phyloP scores from a whole-genome alignment of 2,797 vertebrate species.

The Malacoraja senta region DNA sequence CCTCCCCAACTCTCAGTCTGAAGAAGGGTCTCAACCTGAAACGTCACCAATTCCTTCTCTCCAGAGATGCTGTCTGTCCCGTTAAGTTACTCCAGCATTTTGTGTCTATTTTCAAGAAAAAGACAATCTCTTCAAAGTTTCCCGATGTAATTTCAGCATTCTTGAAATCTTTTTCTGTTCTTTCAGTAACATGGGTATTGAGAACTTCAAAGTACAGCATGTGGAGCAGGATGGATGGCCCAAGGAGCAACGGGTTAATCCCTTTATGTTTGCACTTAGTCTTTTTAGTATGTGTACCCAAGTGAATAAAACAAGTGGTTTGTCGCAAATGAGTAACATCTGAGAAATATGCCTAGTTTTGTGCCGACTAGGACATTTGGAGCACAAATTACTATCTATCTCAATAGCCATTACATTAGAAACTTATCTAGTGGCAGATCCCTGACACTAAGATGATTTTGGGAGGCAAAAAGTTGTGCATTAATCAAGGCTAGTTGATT shows the following conservation, averaged over 20 bases:
- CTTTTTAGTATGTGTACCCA: not conserved
- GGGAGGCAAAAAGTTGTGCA: not conserved
- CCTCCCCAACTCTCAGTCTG: too few species aligned
- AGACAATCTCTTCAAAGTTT: not conserved
- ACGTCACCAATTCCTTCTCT: too few species aligned
- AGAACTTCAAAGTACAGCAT: not conserved
- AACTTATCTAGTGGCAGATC: not conserved
- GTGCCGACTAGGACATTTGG: not conserved
- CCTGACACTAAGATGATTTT: not conserved
- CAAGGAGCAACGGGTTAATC: not conserved
- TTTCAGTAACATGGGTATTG: not conserved
- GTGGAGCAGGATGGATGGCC: not conserved
- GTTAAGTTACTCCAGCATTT: too few species aligned
- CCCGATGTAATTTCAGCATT: not conserved
- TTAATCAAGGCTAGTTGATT: constrained; percentile 11
- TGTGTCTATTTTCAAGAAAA: not conserved
- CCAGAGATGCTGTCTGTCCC: too few species aligned
- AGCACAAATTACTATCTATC: not conserved
- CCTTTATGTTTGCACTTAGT: not conserved
- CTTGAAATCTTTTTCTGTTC: not conserved
- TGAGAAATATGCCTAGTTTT: not conserved
- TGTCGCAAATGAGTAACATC: not conserved
- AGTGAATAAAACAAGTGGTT: too few species aligned
- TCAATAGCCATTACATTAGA: not conserved
- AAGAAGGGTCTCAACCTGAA: too few species aligned